Evolutionary conservation across 1,140 invertebrate genomes (phyloP), one percentile per base, ranked within the genome.

Genomic region (Drosophila nigromelanica): DNA sequence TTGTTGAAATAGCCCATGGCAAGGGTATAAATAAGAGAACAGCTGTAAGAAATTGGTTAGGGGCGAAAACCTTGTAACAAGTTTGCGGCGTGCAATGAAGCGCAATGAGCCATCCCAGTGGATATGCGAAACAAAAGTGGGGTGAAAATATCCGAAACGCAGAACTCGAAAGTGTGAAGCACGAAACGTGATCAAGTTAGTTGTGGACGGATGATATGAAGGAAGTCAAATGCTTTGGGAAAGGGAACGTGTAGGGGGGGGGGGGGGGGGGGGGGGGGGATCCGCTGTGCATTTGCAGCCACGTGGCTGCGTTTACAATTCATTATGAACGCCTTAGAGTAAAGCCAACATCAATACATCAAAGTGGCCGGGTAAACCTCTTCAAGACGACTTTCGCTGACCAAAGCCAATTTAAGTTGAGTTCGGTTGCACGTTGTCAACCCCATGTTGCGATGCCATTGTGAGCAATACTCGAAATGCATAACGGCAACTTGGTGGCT

Each of bases 261-360:
- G 35, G 47, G 35, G 60, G n/a, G n/a, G n/a, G n/a, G n/a, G n/a
- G n/a, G n/a, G n/a, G n/a, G n/a, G n/a, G n/a, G n/a, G n/a, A n/a
- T n/a, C n/a, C n/a, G n/a, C n/a, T 8, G 4, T 12, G 18, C 37
- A 15, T 43, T 18, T 27, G 27, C 24, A 15, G 73, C 45, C 81
- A 86, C 82, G 82, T 86, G 81, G 73, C 82, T 50, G 67, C 81
- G 82, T 86, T 86, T 86, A 87, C 82, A 86, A 86, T 86, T 86
- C 81, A 86, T 86, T 87, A 86, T 62, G 54, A 81, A 75, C 61
- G 81, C 74, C 74, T 76, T 63, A 42, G 21, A 66, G 63, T 60
- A 62, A 76, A 83, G 40, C 68, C 80, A 40, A 62, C 35, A 50
- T 60, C 55, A 73, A 73, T 59, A 40, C 47, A 60, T 67, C 61